Evolutionary conservation across 1,140 invertebrate genomes (phyloP), one percentile per base, ranked within the genome.

Genomic region (Drosophila suzukii): DNA sequence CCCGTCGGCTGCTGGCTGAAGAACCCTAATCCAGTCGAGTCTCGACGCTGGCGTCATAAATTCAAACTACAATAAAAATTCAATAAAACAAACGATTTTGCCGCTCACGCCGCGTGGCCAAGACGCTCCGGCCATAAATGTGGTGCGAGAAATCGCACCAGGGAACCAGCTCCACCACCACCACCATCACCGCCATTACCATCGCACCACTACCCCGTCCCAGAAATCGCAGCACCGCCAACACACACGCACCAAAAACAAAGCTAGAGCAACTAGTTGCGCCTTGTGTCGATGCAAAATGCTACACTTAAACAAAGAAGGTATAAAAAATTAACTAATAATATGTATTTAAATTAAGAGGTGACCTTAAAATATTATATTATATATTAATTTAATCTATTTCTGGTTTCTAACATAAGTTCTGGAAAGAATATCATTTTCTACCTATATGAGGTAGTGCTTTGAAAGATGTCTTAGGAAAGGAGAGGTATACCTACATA

Each of bases 21-120:
- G 53, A 86, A 72, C 82, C 82, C 83, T 86, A 86, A 86, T 86
- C 82, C 82, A 88, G 82, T 86, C 75, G 75, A 81, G 76, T 67
- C 73, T 77, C 65, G 78, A 61, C 67, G 51, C 70, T 61, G 63
- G 67, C 80, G 76, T 89, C 83, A 88, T 88, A 88, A 88, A 88
- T 88, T 89, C 84, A 88, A 88, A 88, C 84, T 88, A 89, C 83
- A 88, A 88, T 88, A 88, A 88, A 88, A 88, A 88, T 88, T 88
- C 83, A 88, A 88, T 88, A 88, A 88, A 88, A 88, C 84, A 89
- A 89, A 89, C 84, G 79, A 77, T 89, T 83, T 88, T 88, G 80
- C 30, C 58, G 51, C 44, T 44, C 47, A 46, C 27, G 34, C 59
- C 8, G 65, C 47, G 15, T 20, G 39, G 30, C 68, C 66, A 72